Evolutionary conservation across 1,140 invertebrate genomes (phyloP).

Genomic region (Latrodectus geometricus): DNA sequence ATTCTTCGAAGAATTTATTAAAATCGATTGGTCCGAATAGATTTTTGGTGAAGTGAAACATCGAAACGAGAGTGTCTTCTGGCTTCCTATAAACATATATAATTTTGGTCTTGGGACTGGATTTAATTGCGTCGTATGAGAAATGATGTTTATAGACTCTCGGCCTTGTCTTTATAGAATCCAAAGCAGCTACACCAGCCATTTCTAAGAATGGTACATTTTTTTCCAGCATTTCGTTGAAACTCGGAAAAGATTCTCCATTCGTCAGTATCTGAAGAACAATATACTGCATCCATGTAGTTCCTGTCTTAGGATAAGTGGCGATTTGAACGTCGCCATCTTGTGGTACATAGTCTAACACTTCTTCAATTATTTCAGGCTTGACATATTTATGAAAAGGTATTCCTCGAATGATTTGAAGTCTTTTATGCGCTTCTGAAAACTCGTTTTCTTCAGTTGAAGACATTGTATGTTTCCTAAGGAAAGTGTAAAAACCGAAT

Average conservation of each 20-base stretch:
- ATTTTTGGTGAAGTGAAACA: constrained; percentile 38
- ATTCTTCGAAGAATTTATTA: constrained; percentile 57
- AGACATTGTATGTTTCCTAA: no score
- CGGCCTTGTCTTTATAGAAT: not conserved
- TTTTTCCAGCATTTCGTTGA: constrained; percentile 7
- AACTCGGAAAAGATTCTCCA: constrained; percentile 23
- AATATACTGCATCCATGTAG: constrained; percentile 63
- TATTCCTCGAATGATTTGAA: no score
- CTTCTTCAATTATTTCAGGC: constrained; percentile 44
- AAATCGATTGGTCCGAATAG: constrained; percentile 6
- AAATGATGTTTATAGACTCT: constrained; percentile 77
- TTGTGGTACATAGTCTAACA: constrained; percentile 38
- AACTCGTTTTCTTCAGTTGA: no score
- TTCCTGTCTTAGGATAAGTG: constrained; percentile 64
- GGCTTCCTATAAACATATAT: constrained; percentile 68
- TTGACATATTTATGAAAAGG: no score
- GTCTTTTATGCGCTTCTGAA: no score
- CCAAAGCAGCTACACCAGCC: constrained; percentile 10
- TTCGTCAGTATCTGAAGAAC: constrained; percentile 41
- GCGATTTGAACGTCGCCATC: constrained; percentile 60
- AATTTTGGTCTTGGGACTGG: constrained; percentile 70
- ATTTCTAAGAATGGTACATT: constrained; percentile 50
- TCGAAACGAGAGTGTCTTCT: constrained; percentile 57
- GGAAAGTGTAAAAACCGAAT: no score
- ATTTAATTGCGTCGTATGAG: constrained; percentile 78